phyloP scores from a whole-genome alignment of 2,888 invertebrate species.

The Tachystola acroxantha region DNA sequence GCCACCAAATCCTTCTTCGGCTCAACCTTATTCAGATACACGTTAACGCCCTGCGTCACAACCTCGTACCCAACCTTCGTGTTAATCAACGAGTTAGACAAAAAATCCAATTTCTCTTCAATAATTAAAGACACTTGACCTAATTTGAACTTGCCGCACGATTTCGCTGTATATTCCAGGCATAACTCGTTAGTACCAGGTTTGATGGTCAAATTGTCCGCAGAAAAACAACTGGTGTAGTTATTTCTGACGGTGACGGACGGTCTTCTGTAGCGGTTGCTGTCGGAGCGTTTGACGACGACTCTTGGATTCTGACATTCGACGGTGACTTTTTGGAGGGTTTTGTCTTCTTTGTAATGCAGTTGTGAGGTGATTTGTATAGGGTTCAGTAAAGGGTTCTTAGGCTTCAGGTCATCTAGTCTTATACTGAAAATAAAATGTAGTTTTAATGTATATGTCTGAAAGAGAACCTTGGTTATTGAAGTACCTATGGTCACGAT shows the following conservation, averaged over 20 bases:
- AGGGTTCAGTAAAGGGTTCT: constrained; percentile 77
- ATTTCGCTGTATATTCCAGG: constrained; percentile 78
- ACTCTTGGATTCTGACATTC: constrained; percentile 82
- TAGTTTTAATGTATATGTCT: too few relatives aligned
- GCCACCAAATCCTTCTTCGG: constrained; percentile 86
- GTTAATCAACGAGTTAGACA: constrained; percentile 80
- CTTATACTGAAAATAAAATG: constrained; percentile 63
- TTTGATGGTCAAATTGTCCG: constrained; percentile 69
- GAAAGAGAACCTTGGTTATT: too few relatives aligned
- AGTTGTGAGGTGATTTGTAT: constrained; percentile 83
- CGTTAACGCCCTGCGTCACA: constrained; percentile 69
- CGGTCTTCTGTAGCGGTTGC: constrained; percentile 83
- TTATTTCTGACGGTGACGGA: constrained; percentile 82
- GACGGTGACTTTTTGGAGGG: constrained; percentile 85
- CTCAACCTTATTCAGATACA: constrained; percentile 68
- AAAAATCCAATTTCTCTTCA: constrained; percentile 83
- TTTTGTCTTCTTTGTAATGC: constrained; percentile 90
- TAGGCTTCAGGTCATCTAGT: constrained; percentile 80
- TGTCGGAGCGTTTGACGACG: constrained; percentile 83
- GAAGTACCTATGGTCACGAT: too few relatives aligned
- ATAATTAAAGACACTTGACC: constrained; percentile 83
- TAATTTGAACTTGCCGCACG: constrained; percentile 84
- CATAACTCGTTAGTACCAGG: constrained; percentile 83
- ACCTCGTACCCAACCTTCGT: constrained; percentile 76
- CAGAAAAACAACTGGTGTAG: constrained; percentile 78